A percentile compares a stretch with the other conserved stretches of the same genome.
phyloP scores from a whole-genome alignment of 2,888 invertebrate species.

The Yponomeuta plumbellus region DNA sequence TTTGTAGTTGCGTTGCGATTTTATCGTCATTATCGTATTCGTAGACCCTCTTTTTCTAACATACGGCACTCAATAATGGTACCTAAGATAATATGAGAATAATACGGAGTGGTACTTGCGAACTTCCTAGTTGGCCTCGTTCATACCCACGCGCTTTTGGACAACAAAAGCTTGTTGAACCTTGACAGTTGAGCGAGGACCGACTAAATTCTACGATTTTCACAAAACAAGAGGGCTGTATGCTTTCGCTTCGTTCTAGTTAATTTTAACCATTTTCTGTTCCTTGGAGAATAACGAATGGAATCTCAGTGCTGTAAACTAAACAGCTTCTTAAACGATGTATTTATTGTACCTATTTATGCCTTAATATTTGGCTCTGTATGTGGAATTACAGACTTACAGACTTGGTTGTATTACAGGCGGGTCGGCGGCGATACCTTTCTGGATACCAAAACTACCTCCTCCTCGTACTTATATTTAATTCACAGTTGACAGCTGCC shows the following conservation, averaged over 20 bases:
- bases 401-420: neutral
- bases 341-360: neutral
- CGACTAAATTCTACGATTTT: no score
- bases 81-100: no score
- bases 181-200: no score
- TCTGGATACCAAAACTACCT: neutral
- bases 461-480: neutral
- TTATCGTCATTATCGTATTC: neutral
- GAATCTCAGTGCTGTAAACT: neutral
- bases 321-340: neutral
- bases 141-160: no score
- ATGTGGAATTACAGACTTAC: neutral
- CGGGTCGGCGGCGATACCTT: no score
- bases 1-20: neutral
- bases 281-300: neutral
- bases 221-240: neutral
- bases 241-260: neutral
- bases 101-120: no score
- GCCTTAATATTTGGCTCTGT: neutral
- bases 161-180: no score
- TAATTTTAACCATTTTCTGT: neutral
- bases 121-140: no score
- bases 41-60: no score
- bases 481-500: no score
- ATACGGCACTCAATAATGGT: no score